phyloP scores from a whole-genome alignment of 2,888 invertebrate genomes.

The Melipona bicolor region DNA sequence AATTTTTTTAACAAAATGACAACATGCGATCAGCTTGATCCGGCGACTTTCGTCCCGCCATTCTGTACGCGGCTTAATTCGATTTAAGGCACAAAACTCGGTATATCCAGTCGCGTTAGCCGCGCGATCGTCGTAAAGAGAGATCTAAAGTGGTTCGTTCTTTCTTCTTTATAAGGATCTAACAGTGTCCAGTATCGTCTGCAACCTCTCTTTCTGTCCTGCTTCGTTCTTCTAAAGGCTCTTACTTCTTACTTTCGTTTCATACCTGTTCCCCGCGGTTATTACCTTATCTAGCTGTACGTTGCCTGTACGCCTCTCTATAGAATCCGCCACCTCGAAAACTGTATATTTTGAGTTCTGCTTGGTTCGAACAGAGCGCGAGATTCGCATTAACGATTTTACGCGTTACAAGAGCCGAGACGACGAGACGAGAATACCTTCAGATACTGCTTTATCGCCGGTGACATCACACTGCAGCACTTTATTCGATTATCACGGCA shows the following conservation, averaged over 20 bases:
- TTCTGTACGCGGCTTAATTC: neutral
- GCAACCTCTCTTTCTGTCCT: slow-evolving; percentile 32
- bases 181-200: slow-evolving; percentile 58
- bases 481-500: slow-evolving; percentile 55
- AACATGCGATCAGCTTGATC: neutral
- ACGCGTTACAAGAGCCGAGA: slow-evolving; percentile 20
- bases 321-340: slow-evolving; percentile 41
- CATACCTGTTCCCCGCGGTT: slow-evolving; percentile 47
- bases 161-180: slow-evolving; percentile 67
- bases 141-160: slow-evolving; percentile 60
- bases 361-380: slow-evolving; percentile 16
- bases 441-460: slow-evolving; percentile 59
- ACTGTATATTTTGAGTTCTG: neutral
- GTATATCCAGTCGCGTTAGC: slow-evolving; percentile 22
- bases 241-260: slow-evolving; percentile 39
- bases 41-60: neutral
- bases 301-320: neutral
- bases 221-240: slow-evolving; percentile 29
- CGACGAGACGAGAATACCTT: slow-evolving; percentile 22
- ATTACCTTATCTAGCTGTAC: slow-evolving; percentile 52
- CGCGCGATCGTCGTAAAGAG: slow-evolving; percentile 40
- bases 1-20: neutral
- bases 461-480: slow-evolving; percentile 59
- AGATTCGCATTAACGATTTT: neutral
- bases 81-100: slow-evolving; percentile 3